Percentiles rank a stretch among this genome's conserved stretches.
Evolutionary conservation across 2,113 vertebrate genomes (phyloP).

Genomic region (Cyprinodon brontotheroides): DNA sequence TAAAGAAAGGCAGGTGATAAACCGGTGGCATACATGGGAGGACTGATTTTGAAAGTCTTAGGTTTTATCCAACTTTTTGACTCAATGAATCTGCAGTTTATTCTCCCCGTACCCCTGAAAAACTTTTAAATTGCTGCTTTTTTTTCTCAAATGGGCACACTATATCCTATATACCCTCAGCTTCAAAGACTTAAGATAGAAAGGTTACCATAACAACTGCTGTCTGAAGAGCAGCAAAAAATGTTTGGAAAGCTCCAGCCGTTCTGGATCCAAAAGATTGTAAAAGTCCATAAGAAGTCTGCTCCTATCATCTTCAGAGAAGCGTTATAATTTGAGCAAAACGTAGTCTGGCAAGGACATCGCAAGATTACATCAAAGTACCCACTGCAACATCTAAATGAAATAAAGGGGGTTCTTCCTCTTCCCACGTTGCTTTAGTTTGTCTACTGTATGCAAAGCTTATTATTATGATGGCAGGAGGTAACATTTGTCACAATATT

Average conservation of each 20-base stretch:
- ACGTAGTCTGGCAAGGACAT: slow-evolving; percentile 29
- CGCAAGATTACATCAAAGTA: slow-evolving; percentile 26
- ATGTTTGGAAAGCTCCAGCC: slow-evolving; percentile 22
- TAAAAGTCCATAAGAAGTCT: slow-evolving; percentile 32
- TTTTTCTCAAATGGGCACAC: slow-evolving; percentile 36
- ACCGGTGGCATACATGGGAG: slow-evolving; percentile 28
- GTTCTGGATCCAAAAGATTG: slow-evolving; percentile 39
- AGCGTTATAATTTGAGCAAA: slow-evolving; percentile 40
- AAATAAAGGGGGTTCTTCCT: slow-evolving; percentile 10
- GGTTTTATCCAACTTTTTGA: slow-evolving; percentile 54
- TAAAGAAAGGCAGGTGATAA: slow-evolving; percentile 54
- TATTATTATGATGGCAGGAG: not conserved
- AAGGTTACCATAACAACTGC: slow-evolving; percentile 54
- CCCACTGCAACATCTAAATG: slow-evolving; percentile 2
- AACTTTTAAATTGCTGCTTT: slow-evolving; percentile 31
- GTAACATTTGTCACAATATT: not conserved
- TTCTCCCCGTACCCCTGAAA: not conserved
- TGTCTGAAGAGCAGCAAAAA: slow-evolving; percentile 33
- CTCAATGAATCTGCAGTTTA: slow-evolving; percentile 37
- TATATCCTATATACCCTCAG: slow-evolving; percentile 22
- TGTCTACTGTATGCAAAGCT: not conserved
- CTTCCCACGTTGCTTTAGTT: slow-evolving; percentile 1
- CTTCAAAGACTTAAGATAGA: slow-evolving; percentile 45
- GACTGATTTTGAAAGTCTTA: slow-evolving; percentile 27
- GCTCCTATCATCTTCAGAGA: slow-evolving; percentile 30